A percentile compares a stretch with the other conserved stretches of the same genome.
Conservation (phyloP, 2,797 vertebrate genomes). For the Premnoplex brunnescens region DNA sequence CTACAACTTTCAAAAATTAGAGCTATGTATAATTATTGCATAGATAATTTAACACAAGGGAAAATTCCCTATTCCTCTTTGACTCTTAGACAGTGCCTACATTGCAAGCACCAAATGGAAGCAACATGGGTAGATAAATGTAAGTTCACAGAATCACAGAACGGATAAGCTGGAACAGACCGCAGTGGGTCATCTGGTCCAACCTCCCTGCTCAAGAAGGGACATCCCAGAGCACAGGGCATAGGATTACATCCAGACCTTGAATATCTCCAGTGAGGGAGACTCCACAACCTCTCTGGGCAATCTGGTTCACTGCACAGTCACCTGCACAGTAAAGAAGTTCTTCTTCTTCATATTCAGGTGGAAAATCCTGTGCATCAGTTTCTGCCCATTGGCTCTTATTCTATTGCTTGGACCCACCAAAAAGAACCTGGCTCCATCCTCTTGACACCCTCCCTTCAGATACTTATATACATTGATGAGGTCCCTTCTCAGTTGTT, state of each 20-base stretch:
- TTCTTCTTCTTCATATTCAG: background rate
- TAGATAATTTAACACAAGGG: background rate
- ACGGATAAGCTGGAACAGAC: background rate
- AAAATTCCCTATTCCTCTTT: background rate
- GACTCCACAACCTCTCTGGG: background rate
- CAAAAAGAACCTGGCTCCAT: background rate
- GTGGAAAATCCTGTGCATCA: background rate
- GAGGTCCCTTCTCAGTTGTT: background rate
- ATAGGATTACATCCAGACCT: background rate
- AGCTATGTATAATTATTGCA: background rate
- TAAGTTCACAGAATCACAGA: background rate
- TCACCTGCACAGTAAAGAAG: too few species aligned
- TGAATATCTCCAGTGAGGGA: background rate
- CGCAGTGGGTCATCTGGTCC: background rate
- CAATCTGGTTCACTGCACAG: background rate
- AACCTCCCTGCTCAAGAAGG: background rate
- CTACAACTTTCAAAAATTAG: background rate
- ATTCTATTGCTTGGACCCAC: background rate
- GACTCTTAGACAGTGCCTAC: fast-evolving
- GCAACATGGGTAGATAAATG: background rate
- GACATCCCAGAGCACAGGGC: background rate
- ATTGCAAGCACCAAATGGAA: background rate
- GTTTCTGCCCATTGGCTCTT: background rate
- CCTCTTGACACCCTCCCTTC: background rate
- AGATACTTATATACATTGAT: background rate